Percentiles rank a stretch among this genome's conserved stretches.
Conservation (phyloP, 2,113 vertebrate species). For the Cyphomyrus plagiostoma region DNA sequence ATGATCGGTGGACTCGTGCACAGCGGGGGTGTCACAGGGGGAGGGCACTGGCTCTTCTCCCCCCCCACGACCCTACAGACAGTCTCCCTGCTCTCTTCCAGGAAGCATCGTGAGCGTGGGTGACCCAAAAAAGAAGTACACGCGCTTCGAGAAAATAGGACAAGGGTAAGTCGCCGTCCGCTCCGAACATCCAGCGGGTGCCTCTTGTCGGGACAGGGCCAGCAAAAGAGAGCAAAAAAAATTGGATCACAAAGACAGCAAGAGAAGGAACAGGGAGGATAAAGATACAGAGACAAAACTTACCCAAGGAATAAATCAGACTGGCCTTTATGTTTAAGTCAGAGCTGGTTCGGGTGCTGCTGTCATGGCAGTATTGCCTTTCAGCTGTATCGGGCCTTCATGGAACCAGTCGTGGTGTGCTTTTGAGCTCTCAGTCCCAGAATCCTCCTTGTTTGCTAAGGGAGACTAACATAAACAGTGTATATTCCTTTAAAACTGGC, state of each 20-base stretch:
- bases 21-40: background rate
- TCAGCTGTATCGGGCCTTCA: background rate
- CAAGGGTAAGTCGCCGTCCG: slow-evolving; percentile 78
- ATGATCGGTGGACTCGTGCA: background rate
- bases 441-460: background rate
- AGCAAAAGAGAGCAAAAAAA: slow-evolving; percentile 16
- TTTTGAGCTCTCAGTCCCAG: background rate
- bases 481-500: background rate
- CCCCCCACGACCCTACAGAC: slow-evolving; percentile 25
- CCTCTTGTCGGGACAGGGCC: slow-evolving; percentile 11
- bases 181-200: slow-evolving; percentile 1
- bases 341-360: background rate
- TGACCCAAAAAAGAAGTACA: slow-evolving; percentile 97
- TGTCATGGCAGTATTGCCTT: background rate
- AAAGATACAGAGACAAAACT: slow-evolving; percentile 33
- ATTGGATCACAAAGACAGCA: background rate
- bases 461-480: background rate
- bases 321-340: background rate
- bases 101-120: slow-evolving; percentile 97
- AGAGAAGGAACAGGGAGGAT: background rate
- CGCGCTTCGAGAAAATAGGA: slow-evolving; percentile 97
- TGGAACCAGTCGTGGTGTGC: background rate
- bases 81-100: slow-evolving; percentile 42
- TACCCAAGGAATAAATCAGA: slow-evolving; percentile 39
- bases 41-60: background rate